Percentiles rank a stretch among this genome's conserved stretches.
Conservation (phyloP, 2,797 vertebrate species). For the Parauchenoglanis ngamensis region DNA sequence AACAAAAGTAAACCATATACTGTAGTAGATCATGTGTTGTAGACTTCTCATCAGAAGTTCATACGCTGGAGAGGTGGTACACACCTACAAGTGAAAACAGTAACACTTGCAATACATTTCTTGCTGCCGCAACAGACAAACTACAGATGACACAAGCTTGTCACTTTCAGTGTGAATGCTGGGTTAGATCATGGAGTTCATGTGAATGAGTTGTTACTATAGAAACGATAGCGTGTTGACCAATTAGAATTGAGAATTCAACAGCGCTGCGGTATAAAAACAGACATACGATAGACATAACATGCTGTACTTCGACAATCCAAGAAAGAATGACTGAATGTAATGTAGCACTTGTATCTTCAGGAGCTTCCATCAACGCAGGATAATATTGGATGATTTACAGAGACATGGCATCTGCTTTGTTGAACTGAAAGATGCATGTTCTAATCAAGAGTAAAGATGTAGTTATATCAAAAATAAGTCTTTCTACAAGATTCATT, state of each 20-base stretch:
- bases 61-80: background rate
- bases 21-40: background rate
- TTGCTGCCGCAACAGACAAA: slow-evolving; percentile 1
- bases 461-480: background rate
- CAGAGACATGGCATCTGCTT: background rate
- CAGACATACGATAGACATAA: background rate
- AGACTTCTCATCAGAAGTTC: background rate
- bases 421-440: slow-evolving; percentile 3
- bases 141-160: background rate
- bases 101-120: background rate
- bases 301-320: background rate
- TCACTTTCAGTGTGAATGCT: background rate
- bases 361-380: background rate
- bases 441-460: background rate
- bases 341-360: slow-evolving; percentile 1
- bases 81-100: slow-evolving; percentile 1
- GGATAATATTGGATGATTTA: background rate
- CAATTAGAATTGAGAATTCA: background rate
- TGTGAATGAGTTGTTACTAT: background rate
- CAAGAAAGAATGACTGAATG: background rate
- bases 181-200: background rate
- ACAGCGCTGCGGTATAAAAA: background rate
- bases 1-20: background rate
- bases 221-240: background rate
- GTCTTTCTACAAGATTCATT: background rate